Conservation (phyloP, 1,140 invertebrate species). For the Sipha flava region DNA sequence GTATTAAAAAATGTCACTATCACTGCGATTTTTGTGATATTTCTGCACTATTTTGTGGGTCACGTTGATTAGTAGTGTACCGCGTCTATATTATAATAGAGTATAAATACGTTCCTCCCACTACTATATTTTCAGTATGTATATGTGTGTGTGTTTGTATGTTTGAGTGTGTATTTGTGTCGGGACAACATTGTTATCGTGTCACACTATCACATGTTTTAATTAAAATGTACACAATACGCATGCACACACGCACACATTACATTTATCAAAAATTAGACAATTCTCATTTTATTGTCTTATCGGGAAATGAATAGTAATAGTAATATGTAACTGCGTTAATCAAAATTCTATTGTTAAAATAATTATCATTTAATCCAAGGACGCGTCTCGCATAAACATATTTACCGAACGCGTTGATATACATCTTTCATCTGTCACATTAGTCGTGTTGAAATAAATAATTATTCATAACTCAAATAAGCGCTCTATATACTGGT, state of each 20-base stretch:
- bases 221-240: not conserved
- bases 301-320: not conserved
- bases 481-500: too few species aligned
- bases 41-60: not conserved
- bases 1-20: not conserved
- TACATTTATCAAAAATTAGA: not conserved
- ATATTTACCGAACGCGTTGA: not conserved
- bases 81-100: not conserved
- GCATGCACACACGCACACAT: not conserved
- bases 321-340: not conserved
- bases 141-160: too few species aligned
- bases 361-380: slow-evolving; percentile 8
- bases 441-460: not conserved
- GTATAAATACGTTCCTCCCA: not conserved
- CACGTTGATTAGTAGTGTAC: not conserved
- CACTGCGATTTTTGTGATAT: not conserved
- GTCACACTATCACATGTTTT: not conserved
- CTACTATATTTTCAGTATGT: too few species aligned
- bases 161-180: not conserved
- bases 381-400: not conserved
- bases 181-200: not conserved
- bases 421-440: not conserved
- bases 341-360: slow-evolving; percentile 1
- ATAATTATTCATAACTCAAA: not conserved
- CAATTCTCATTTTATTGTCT: not conserved